Base-by-base conservation (phyloP, 2,797 vertebrate species). In the Prunella strophiata region DNA sequence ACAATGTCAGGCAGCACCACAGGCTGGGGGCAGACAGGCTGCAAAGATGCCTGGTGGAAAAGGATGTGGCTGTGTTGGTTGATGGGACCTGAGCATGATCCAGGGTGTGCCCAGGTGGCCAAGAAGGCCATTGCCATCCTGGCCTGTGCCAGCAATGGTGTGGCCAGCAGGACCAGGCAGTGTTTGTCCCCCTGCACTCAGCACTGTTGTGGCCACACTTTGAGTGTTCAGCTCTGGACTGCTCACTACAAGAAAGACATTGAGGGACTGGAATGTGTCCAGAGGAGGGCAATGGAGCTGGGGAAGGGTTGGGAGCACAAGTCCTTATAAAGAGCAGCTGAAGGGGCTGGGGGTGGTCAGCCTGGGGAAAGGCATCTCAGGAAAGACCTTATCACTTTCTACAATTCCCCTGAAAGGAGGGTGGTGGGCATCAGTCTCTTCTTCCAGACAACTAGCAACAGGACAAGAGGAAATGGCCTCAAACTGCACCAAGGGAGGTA, bases 381-480 rank as follows among this genome's bases (percentile, higher is more conserved):
- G 29, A 17, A 21, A 47, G 38, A 59, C 32, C 29, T n/a, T 21
- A 21, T 29, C 19, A 20, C 45, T 51, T 32, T 72, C 52, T 52
- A 40, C 23, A 66, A 9, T 9, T n/a, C 7, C 7, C 13, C 59
- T 73, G 13, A 45, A 65, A 72, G 16, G n/a, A 72, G 27, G 13
- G 7, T 25, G 36, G 10, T 19, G 32, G 6, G 15, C 2, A 2
- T 32, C 1, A 4, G 16, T 36, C 36, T 43, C 18, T 72, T 51
- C 19, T 45, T 16, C 43, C 18, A 51, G 27, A 19, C 12, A 57
- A 2, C 15, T 36, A 38, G 13, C 0, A 0, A 34, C 7, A 34
- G 51, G 29, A 80, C 29, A 52, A 52, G 38, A 79, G 16, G 14
- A 66, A 52, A 73, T 18, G 29, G n/a, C 68, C 47, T 52, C 19